A percentile compares a stretch with the other conserved stretches of the same genome.
Evolutionary conservation across 2,888 invertebrate species (phyloP).

Genomic region (Geophilus truncorum): DNA sequence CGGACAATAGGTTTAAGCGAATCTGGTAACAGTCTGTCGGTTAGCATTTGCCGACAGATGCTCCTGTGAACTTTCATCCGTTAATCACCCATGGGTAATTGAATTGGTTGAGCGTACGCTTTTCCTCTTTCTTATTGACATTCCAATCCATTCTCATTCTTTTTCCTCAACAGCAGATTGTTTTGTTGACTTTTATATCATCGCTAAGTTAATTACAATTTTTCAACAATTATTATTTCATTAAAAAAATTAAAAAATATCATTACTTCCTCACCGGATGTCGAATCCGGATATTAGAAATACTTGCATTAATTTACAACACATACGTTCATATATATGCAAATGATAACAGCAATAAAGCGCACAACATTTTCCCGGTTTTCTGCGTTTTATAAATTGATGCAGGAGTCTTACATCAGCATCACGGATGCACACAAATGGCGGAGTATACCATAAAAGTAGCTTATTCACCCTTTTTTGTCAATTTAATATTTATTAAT

Average conservation of each 20-base stretch:
- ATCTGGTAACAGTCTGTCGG: background rate
- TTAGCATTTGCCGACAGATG: background rate
- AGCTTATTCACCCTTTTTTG: background rate
- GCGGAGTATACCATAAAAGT: background rate
- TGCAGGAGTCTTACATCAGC: background rate
- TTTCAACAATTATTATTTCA: too few relatives aligned
- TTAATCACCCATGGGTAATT: background rate
- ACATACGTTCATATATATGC: background rate
- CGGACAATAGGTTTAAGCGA: background rate
- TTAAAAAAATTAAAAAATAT: too few relatives aligned
- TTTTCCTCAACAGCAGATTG: background rate
- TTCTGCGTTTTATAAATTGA: background rate
- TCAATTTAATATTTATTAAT: background rate
- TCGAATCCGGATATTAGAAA: background rate
- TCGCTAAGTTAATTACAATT: too few relatives aligned
- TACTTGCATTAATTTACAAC: background rate
- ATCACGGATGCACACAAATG: background rate
- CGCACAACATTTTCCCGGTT: background rate
- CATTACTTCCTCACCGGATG: too few relatives aligned
- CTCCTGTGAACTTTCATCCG: background rate
- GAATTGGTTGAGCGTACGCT: conserved; percentile 2
- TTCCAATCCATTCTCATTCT: background rate
- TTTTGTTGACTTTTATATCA: background rate
- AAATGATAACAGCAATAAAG: background rate
- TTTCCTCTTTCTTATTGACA: background rate